Percentiles rank a stretch among this genome's conserved stretches.
Conservation (phyloP, 2,113 vertebrate genomes). For the Oreochromis niloticus region DNA sequence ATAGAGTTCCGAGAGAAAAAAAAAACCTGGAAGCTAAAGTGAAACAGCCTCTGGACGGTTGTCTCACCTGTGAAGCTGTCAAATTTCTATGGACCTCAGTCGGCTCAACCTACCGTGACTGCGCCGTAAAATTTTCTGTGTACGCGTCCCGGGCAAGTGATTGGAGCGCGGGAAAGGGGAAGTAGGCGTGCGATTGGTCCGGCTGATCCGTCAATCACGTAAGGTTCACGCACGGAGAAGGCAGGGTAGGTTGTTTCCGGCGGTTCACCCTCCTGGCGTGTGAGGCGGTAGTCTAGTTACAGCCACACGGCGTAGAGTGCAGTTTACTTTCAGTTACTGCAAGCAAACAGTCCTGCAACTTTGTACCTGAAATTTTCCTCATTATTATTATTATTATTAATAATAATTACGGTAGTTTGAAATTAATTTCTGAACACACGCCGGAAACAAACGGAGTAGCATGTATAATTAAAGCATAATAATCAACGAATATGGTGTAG, state of each 20-base stretch:
- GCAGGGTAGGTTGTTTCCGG: slow-evolving; percentile 17
- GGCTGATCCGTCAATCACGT: not conserved
- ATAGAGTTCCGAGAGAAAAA: slow-evolving; percentile 53
- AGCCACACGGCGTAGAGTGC: not conserved
- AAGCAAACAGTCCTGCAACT: not conserved
- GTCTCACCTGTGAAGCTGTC: slow-evolving; percentile 78
- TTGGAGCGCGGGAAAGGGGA: slow-evolving; percentile 43
- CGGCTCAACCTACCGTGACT: slow-evolving; percentile 63
- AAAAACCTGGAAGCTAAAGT: slow-evolving; percentile 66
- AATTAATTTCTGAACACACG: not conserved
- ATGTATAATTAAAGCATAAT: not conserved
- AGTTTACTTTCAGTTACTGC: not conserved
- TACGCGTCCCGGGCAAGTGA: not conserved
- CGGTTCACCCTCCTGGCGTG: slow-evolving; percentile 27
- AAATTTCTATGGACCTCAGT: slow-evolving; percentile 62
- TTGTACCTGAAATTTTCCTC: not conserved
- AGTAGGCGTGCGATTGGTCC: slow-evolving; percentile 39
- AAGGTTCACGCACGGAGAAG: not conserved
- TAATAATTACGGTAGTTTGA: not conserved
- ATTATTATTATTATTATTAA: not conserved
- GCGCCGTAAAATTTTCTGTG: slow-evolving; percentile 50
- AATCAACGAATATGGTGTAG: not conserved
- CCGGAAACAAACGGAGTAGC: not conserved
- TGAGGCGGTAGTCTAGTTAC: slow-evolving; percentile 16
- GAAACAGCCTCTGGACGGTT: slow-evolving; percentile 65